Percentiles rank a stretch among this genome's conserved stretches.
Evolutionary conservation across 2,797 vertebrate genomes (phyloP).

Genomic region (Falco columbarius): DNA sequence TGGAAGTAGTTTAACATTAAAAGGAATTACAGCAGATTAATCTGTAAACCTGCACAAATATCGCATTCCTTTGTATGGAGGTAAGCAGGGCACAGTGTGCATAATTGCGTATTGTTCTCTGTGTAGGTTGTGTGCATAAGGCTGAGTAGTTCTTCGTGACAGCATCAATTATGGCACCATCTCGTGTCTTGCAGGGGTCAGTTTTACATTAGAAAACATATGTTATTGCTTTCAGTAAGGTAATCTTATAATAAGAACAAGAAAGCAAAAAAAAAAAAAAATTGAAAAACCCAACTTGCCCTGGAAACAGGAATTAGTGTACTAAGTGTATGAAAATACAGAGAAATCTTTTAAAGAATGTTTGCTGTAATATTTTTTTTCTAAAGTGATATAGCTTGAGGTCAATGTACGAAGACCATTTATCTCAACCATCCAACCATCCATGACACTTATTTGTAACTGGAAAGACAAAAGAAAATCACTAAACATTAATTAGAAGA

Average conservation of each 20-base stretch:
- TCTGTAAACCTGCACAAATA: constrained; percentile 61
- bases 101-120: background rate
- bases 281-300: background rate
- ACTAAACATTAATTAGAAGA: background rate
- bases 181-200: background rate
- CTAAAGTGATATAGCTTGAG: background rate
- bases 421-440: background rate
- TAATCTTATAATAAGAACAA: background rate
- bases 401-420: background rate
- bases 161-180: background rate
- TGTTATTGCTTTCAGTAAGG: background rate
- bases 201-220: background rate
- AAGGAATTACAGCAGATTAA: constrained; percentile 55
- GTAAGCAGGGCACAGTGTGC: constrained; percentile 4
- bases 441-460: background rate
- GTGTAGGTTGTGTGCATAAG: background rate
- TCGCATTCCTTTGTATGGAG: constrained; percentile 49
- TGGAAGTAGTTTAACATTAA: constrained; percentile 57
- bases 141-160: background rate
- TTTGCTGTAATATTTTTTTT: background rate
- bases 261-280: background rate
- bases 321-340: constrained; percentile 8
- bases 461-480: background rate
- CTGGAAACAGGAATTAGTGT: constrained; percentile 38
- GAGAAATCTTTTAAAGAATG: background rate